phyloP scores from a whole-genome alignment of 2,888 invertebrate species.

The Kuschelorhynchus macadamiae region DNA sequence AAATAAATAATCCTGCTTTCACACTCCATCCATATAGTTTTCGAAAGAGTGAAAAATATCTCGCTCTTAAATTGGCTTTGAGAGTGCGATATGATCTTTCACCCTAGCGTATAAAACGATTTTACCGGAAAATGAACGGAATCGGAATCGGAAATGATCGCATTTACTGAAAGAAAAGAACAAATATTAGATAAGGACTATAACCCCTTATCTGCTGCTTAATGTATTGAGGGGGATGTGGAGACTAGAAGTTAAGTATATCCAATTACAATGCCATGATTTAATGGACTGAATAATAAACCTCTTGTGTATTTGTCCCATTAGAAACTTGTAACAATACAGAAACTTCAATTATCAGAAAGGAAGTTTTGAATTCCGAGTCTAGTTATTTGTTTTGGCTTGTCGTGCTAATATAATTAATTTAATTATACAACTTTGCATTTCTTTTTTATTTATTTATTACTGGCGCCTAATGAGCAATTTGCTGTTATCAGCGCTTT shows the following conservation, averaged over 20 bases:
- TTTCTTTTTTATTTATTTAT: no score
- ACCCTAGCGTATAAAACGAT: conserved; percentile 59
- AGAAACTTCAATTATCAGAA: no score
- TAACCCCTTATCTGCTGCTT: conserved; percentile 37
- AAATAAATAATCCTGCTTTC: no score
- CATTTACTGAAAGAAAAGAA: conserved; percentile 64
- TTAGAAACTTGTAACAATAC: no score
- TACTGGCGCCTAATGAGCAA: no score
- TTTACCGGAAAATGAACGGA: conserved; percentile 65
- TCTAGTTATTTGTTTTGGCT: no score
- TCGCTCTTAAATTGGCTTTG: conserved; percentile 28
- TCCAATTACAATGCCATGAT: conserved; percentile 25
- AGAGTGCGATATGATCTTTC: conserved; percentile 31
- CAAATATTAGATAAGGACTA: conserved; percentile 55
- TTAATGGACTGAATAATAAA: conserved; percentile 7
- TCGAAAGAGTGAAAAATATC: conserved; percentile 28
- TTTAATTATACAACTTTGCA: no score
- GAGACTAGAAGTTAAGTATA: conserved; percentile 27
- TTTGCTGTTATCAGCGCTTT: no score
- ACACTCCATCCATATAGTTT: conserved; percentile 7
- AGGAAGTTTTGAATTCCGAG: no score
- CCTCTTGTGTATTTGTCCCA: no score
- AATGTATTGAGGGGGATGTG: conserved; percentile 34
- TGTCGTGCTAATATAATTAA: no score
- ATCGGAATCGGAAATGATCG: conserved; percentile 63